A percentile compares a stretch with the other conserved stretches of the same genome.
phyloP scores from a whole-genome alignment of 1,140 invertebrate species.

The Megathymus violae region DNA sequence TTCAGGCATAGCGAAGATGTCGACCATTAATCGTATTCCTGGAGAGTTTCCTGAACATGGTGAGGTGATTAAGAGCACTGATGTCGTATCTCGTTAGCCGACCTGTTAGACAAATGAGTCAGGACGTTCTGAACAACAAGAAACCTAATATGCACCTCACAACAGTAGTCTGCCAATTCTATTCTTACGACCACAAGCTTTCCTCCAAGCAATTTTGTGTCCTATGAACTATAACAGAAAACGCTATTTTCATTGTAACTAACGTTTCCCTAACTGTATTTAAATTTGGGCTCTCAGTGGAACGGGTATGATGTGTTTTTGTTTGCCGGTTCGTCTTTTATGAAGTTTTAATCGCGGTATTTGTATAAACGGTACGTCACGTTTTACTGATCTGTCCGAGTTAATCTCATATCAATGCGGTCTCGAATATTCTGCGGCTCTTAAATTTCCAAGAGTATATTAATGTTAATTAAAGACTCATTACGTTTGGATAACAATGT shows the following conservation, averaged over 20 bases:
- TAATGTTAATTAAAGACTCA: too few species aligned
- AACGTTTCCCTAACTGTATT: not conserved
- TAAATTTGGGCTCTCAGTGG: conserved; percentile 19
- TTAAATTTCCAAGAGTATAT: not conserved
- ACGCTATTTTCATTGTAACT: conserved; percentile 14
- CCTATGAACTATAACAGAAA: conserved; percentile 1
- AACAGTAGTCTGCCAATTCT: conserved; percentile 44
- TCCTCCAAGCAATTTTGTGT: conserved; percentile 13
- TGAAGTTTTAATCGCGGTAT: conserved; percentile 22
- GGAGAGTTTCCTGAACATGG: conserved; percentile 13
- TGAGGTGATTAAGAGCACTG: conserved; percentile 18
- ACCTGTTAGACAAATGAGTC: conserved; percentile 57
- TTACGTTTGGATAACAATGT: too few species aligned
- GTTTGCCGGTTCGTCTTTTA: not conserved
- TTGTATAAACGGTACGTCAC: conserved; percentile 36
- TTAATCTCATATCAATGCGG: conserved; percentile 34
- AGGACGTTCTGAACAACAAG: conserved; percentile 49
- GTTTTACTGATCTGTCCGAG: conserved; percentile 38
- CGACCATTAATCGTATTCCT: too few species aligned
- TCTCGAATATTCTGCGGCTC: conserved; percentile 20
- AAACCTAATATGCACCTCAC: conserved; percentile 62
- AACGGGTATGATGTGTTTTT: conserved; percentile 29
- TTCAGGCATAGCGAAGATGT: too few species aligned
- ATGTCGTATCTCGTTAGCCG: conserved; percentile 44
- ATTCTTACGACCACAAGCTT: conserved; percentile 36